Evolutionary conservation across 2,113 vertebrate genomes (phyloP).

Genomic region (Nothobranchius furzeri): DNA sequence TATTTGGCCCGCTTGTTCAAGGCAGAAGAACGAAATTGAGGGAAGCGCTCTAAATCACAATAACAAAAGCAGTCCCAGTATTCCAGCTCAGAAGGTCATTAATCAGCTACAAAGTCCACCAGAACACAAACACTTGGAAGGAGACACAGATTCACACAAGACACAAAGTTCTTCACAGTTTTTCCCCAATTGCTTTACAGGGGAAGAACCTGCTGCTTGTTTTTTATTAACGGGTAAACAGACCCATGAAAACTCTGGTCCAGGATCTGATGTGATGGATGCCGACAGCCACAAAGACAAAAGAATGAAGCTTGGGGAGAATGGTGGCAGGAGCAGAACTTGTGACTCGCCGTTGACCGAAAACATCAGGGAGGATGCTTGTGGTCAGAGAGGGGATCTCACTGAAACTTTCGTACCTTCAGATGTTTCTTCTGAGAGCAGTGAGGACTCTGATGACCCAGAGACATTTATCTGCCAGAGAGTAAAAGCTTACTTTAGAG

Average conservation of each 20-base stretch:
- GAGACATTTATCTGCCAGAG: slow-evolving; percentile 66
- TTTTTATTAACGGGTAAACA: slow-evolving; percentile 16
- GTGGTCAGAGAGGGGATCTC: background rate
- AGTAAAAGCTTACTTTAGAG: slow-evolving; percentile 35
- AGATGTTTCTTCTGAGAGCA: background rate
- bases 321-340: background rate
- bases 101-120: slow-evolving; percentile 10
- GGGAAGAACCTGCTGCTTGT: slow-evolving; percentile 19
- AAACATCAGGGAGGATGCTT: background rate
- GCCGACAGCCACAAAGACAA: slow-evolving; percentile 3
- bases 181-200: slow-evolving; percentile 1
- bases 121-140: background rate
- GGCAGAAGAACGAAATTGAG: background rate
- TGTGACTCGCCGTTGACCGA: background rate
- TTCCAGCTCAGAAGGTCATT: slow-evolving; percentile 6
- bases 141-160: background rate
- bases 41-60: slow-evolving; percentile 13
- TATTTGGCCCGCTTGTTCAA: slow-evolving; percentile 27
- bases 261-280: background rate
- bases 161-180: background rate
- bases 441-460: background rate
- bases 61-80: background rate
- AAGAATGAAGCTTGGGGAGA: slow-evolving; percentile 17
- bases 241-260: background rate
- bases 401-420: background rate